These are phyloP conservation scores for Daboia siamensis DNA, from an alignment of 2,113 vertebrate genomes.

Conservation along the genomic window DNA sequence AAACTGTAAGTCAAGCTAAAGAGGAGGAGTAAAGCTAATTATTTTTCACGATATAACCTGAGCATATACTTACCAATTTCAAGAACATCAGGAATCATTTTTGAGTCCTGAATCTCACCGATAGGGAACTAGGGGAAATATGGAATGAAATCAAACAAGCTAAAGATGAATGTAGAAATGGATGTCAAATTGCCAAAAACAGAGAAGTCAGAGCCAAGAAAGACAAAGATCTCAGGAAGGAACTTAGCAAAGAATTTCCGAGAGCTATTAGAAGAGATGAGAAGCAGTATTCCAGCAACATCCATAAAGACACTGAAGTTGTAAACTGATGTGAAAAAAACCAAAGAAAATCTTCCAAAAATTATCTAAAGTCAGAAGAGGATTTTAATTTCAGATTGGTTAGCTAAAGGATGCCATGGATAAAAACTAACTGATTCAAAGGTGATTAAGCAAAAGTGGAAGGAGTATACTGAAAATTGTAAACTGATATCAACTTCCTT, in stretches of 20 bases:
- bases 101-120: background rate
- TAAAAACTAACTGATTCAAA: background rate
- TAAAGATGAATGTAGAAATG: background rate
- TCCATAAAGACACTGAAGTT: background rate
- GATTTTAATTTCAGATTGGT: background rate
- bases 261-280: background rate
- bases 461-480: background rate
- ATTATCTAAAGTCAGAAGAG: background rate
- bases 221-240: background rate
- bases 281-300: background rate
- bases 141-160: background rate
- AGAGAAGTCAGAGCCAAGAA: background rate
- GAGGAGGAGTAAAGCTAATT: background rate
- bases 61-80: background rate
- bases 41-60: background rate
- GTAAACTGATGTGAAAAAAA: background rate
- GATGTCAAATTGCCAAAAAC: background rate
- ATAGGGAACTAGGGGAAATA: background rate
- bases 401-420: background rate
- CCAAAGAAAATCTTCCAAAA: background rate
- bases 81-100: background rate
- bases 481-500: background rate
- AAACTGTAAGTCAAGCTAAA: background rate
- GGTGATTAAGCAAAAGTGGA: background rate
- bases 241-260: background rate